These are phyloP conservation scores for Eilema sororculum DNA, from an alignment of 2,888 invertebrate species.

Conservation along the genomic window DNA sequence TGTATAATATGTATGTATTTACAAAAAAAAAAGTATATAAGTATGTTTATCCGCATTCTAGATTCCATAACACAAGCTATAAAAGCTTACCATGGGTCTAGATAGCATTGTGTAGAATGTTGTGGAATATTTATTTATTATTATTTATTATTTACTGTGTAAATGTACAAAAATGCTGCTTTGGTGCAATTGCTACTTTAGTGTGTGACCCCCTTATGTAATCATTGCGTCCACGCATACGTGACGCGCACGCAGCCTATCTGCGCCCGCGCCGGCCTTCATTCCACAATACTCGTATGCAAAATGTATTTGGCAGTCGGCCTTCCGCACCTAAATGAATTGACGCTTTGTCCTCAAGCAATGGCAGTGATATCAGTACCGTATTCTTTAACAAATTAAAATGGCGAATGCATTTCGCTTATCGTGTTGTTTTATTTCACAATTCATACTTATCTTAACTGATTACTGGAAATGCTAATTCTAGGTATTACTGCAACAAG, in stretches of 20 bases:
- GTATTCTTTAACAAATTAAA: not conserved
- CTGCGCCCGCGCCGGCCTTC: not conserved
- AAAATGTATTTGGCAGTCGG: not conserved
- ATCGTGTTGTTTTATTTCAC: constrained; percentile 9
- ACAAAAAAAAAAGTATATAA: too few relatives aligned
- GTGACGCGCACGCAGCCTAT: constrained; percentile 1
- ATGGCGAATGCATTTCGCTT: not conserved
- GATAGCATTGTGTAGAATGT: too few relatives aligned
- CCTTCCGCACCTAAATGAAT: constrained; percentile 5
- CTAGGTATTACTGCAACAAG: constrained; percentile 22
- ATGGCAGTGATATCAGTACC: not conserved
- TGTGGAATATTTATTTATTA: too few relatives aligned
- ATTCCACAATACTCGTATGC: not conserved
- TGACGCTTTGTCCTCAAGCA: not conserved
- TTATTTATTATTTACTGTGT: too few relatives aligned
- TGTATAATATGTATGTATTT: too few relatives aligned
- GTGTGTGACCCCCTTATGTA: not conserved
- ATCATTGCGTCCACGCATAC: not conserved
- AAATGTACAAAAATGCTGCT: too few relatives aligned
- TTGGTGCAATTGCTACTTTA: too few relatives aligned
- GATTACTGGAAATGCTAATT: constrained; percentile 27
- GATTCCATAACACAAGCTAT: too few relatives aligned
- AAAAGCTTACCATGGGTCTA: too few relatives aligned
- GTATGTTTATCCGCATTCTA: too few relatives aligned
- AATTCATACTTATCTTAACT: constrained; percentile 3